A percentile compares a stretch with the other conserved stretches of the same genome.
phyloP scores from a whole-genome alignment of 2,797 vertebrate species.

The Lindbergichthys nudifrons region DNA sequence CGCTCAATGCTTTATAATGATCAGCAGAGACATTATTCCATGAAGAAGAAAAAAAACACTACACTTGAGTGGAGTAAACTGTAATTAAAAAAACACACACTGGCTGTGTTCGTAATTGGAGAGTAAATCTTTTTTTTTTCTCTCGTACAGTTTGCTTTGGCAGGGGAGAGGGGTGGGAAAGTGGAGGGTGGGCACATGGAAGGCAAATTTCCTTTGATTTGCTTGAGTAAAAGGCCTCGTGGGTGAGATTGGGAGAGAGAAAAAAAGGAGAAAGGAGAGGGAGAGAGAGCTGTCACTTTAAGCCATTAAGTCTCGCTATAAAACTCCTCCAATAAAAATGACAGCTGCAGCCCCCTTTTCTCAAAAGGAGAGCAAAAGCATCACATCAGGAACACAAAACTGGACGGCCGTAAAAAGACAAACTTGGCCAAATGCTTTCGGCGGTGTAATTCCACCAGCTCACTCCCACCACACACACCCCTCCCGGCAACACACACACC shows the following conservation, averaged over 20 bases:
- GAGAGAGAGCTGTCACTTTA: slow-evolving; percentile 80
- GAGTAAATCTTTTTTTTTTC: slow-evolving; percentile 20
- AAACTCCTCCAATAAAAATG: slow-evolving; percentile 87
- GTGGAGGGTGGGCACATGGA: slow-evolving; percentile 46
- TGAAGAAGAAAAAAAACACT: not conserved
- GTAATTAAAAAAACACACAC: slow-evolving; percentile 31
- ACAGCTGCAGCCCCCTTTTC: slow-evolving; percentile 83
- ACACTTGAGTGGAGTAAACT: slow-evolving; percentile 28
- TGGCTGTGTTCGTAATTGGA: slow-evolving; percentile 42
- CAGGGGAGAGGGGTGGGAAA: slow-evolving; percentile 58
- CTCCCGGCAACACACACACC: slow-evolving; percentile 64
- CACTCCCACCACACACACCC: slow-evolving; percentile 49
- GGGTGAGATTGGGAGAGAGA: slow-evolving; percentile 47
- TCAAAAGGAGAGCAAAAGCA: slow-evolving; percentile 81
- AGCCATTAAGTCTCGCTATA: slow-evolving; percentile 85
- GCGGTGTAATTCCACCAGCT: slow-evolving; percentile 62
- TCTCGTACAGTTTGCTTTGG: slow-evolving; percentile 24
- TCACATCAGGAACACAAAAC: slow-evolving; percentile 82
- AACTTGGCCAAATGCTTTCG: slow-evolving; percentile 83
- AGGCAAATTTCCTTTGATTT: slow-evolving; percentile 73
- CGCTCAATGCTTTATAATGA: slow-evolving; percentile 35
- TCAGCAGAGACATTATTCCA: slow-evolving; percentile 38
- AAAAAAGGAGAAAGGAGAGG: slow-evolving; percentile 35
- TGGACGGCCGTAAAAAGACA: slow-evolving; percentile 82
- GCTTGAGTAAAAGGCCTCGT: slow-evolving; percentile 61